phyloP scores from a whole-genome alignment of 1,140 invertebrate species.

The Wiebesia pumilae region DNA sequence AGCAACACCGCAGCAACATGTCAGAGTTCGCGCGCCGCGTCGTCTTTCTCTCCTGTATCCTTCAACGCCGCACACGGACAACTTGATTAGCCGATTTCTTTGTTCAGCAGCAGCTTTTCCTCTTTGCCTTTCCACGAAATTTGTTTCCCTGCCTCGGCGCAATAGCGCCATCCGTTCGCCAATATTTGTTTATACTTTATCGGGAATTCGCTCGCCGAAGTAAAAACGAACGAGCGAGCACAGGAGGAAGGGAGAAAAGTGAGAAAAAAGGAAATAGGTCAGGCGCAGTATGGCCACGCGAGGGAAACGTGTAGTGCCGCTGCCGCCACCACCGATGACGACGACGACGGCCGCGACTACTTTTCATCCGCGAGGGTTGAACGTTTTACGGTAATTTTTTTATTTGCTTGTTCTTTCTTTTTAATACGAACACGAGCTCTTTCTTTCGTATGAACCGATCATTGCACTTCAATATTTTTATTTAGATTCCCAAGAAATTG shows the following conservation, averaged over 20 bases:
- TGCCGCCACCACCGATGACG: background rate
- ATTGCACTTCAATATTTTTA: background rate
- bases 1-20: slow-evolving; percentile 33
- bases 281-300: slow-evolving; percentile 44
- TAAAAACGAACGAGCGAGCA: background rate
- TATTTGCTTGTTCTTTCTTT: background rate
- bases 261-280: slow-evolving; percentile 48
- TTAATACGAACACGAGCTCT: background rate
- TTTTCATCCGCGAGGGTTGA: background rate
- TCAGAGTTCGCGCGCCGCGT: slow-evolving; percentile 46
- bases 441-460: background rate
- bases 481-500: too few relatives aligned
- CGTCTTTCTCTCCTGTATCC: slow-evolving; percentile 6
- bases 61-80: background rate
- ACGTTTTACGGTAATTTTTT: too few relatives aligned
- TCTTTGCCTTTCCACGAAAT: background rate
- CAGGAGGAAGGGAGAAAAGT: background rate
- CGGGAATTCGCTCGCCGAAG: background rate
- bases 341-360: background rate
- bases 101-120: background rate
- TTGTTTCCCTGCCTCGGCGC: background rate
- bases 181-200: background rate
- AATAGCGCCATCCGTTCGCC: background rate
- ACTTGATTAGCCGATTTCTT: slow-evolving; percentile 1
- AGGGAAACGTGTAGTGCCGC: slow-evolving; percentile 21